These are phyloP conservation scores for Eilema depressum DNA, from an alignment of 2,888 invertebrate genomes.

Conservation along the genomic window DNA sequence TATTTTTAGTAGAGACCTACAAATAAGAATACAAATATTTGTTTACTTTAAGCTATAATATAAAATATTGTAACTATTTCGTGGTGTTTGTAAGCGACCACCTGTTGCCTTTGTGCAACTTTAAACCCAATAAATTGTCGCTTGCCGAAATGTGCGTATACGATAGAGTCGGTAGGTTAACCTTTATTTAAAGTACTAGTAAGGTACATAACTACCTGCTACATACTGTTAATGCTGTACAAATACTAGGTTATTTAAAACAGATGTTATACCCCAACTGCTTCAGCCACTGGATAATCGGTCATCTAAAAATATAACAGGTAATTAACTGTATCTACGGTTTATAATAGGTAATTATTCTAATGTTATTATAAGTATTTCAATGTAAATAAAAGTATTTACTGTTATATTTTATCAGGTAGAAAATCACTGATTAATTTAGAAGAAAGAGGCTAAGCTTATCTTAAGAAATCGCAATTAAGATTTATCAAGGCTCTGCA, in stretches of 20 bases:
- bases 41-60: background rate
- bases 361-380: background rate
- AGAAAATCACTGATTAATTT: constrained; percentile 11
- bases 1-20: background rate
- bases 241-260: too few species aligned
- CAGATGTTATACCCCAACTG: too few species aligned
- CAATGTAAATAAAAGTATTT: background rate
- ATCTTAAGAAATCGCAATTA: constrained; percentile 23
- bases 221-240: background rate
- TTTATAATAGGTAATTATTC: background rate
- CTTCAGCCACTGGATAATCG: too few species aligned
- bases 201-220: background rate
- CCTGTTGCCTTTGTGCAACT: constrained; percentile 41
- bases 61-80: constrained; percentile 14
- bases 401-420: background rate
- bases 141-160: constrained; percentile 3
- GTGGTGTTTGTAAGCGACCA: constrained; percentile 37
- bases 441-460: constrained; percentile 12
- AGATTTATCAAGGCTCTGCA: constrained; percentile 21
- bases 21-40: background rate
- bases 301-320: too few species aligned
- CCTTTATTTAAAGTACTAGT: background rate
- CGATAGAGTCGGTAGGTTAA: background rate
- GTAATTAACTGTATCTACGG: too few species aligned
- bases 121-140: constrained; percentile 23